These are phyloP conservation scores for Limnodromus scolopaceus DNA, from an alignment of 2,797 vertebrate species.

Conservation along the genomic window DNA sequence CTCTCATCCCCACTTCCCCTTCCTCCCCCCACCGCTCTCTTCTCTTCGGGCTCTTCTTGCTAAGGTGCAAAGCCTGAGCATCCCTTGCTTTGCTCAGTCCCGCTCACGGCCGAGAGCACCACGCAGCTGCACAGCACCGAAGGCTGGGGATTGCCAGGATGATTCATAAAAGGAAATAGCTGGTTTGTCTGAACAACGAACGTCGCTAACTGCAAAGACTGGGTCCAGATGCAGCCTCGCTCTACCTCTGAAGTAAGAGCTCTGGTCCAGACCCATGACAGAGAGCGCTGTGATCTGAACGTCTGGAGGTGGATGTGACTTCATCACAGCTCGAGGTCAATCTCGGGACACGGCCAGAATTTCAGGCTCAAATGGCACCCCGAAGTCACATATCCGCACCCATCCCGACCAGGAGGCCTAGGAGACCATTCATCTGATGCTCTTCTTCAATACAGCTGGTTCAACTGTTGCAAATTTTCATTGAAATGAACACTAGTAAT, in stretches of 20 bases:
- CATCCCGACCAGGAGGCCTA: neutral
- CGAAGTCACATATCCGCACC: neutral
- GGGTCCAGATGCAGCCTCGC: neutral
- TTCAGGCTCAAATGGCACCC: neutral
- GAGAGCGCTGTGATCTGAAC: neutral
- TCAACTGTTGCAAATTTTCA: neutral
- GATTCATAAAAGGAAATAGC: conserved; percentile 35
- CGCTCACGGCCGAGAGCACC: neutral
- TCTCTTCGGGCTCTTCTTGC: neutral
- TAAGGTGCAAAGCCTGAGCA: conserved; percentile 6
- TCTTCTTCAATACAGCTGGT: neutral
- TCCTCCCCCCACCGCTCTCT: neutral
- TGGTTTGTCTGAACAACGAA: conserved; percentile 26
- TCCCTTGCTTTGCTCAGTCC: neutral
- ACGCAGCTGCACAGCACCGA: neutral
- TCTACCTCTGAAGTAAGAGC: neutral
- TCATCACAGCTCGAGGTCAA: neutral
- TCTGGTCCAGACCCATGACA: neutral
- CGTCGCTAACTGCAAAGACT: neutral
- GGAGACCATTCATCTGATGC: accelerated
- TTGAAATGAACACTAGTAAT: neutral
- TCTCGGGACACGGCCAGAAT: neutral
- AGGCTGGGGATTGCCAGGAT: neutral
- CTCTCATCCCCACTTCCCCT: neutral
- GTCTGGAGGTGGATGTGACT: neutral